These are phyloP conservation scores for Achatina immaculata DNA, from an alignment of 1,140 invertebrate species.

Conservation along the genomic window DNA sequence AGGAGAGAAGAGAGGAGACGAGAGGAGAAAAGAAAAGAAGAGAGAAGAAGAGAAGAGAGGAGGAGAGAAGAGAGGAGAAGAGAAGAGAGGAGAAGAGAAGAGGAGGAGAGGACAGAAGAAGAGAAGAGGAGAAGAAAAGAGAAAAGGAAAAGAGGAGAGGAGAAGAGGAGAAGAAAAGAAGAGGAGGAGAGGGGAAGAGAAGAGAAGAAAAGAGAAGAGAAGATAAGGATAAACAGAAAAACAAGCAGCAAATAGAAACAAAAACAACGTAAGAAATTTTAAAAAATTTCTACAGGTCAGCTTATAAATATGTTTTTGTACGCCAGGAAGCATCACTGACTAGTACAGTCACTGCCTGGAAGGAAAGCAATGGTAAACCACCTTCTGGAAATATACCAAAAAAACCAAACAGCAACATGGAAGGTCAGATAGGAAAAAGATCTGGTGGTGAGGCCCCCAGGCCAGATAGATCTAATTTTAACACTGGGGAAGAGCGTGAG, in stretches of 20 bases:
- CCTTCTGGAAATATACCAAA: no score
- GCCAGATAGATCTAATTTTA: no score
- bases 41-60: not conserved
- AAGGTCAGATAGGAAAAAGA: no score
- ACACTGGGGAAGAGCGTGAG: no score
- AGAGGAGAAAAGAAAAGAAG: not conserved
- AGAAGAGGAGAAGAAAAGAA: slow-evolving; percentile 14
- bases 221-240: slow-evolving; percentile 23
- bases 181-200: slow-evolving; percentile 26
- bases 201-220: slow-evolving; percentile 13
- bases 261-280: no score
- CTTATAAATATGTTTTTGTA: no score
- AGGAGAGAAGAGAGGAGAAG: not conserved
- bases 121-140: not conserved
- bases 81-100: slow-evolving; percentile 15
- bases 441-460: no score
- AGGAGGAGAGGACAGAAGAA: not conserved
- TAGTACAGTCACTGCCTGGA: no score
- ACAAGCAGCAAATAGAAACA: slow-evolving; percentile 6
- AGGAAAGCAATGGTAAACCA: no score
- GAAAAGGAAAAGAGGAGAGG: slow-evolving; percentile 12
- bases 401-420: no score
- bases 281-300: no score
- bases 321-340: no score
- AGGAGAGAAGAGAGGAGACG: not conserved